A percentile compares a stretch with the other conserved stretches of the same genome.
Conservation (phyloP, 2,797 vertebrate genomes). For the Tadarida brasiliensis region DNA sequence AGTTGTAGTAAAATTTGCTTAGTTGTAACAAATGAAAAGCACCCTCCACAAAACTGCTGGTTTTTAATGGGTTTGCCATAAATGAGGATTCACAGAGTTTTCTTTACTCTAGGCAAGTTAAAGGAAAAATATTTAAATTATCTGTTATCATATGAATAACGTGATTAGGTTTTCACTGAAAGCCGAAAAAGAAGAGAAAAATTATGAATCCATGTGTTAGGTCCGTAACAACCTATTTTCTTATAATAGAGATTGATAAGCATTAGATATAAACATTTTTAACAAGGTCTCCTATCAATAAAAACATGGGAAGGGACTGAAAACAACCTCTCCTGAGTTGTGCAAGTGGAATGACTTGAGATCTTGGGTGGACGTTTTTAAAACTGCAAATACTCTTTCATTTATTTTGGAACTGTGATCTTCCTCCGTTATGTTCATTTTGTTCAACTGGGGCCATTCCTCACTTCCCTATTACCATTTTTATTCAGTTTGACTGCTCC, state of each 20-base stretch:
- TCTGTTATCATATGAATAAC: not conserved
- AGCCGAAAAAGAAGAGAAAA: not conserved
- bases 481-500: not conserved
- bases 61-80: not conserved
- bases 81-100: slow-evolving; percentile 1
- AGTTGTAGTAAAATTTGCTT: slow-evolving; percentile 39
- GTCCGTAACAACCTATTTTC: not conserved
- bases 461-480: not conserved
- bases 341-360: not conserved
- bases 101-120: not conserved
- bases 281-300: not conserved
- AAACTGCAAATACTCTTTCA: not conserved
- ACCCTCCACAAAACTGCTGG: not conserved
- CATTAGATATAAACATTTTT: not conserved
- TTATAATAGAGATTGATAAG: not conserved
- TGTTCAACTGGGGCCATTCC: not conserved
- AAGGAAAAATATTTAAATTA: not conserved
- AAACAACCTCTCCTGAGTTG: not conserved
- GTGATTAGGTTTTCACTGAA: not conserved
- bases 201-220: not conserved
- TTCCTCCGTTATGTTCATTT: not conserved
- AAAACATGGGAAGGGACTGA: not conserved
- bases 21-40: not conserved
- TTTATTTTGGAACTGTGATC: not conserved
- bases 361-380: not conserved